Conservation (phyloP, 2,797 vertebrate species). For the Jordanella pulchra region DNA sequence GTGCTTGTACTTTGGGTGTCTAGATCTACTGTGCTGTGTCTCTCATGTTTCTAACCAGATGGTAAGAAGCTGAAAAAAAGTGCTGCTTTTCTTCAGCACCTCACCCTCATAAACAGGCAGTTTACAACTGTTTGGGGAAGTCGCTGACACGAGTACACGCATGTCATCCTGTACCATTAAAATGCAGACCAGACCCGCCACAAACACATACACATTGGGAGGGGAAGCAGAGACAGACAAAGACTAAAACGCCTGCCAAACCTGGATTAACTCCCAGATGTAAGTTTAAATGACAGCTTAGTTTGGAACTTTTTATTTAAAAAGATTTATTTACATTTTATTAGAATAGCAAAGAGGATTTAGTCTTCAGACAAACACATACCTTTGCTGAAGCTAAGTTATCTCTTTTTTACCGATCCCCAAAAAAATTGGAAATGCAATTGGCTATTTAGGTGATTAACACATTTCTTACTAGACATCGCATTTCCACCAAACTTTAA, state of each 20-base stretch:
- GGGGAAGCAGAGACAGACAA: constrained; percentile 29
- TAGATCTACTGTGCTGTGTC: constrained; percentile 5
- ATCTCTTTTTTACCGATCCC: background rate
- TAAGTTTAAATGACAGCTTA: constrained; percentile 51
- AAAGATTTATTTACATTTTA: constrained; percentile 14
- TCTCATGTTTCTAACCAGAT: constrained; percentile 48
- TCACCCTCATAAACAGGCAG: constrained; percentile 74
- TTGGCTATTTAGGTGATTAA: background rate
- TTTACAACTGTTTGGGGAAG: constrained; percentile 78
- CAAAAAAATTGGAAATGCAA: background rate
- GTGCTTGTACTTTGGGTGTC: constrained; percentile 40
- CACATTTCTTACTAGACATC: background rate
- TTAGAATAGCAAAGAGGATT: constrained; percentile 8
- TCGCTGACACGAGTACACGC: constrained; percentile 74
- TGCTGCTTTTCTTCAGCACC: constrained; percentile 63
- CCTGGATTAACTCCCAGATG: constrained; percentile 43
- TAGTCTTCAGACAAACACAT: constrained; percentile 2
- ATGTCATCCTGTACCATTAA: constrained; percentile 71
- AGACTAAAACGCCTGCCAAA: constrained; percentile 39
- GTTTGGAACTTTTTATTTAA: constrained; percentile 2
- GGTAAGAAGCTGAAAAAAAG: constrained; percentile 66
- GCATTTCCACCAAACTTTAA: background rate
- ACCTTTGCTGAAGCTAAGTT: background rate
- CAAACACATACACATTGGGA: constrained; percentile 54
- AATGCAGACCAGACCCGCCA: constrained; percentile 72